Evolutionary conservation across 2,797 vertebrate species (phyloP).

Genomic region (Gymnoscopelus braueri): DNA sequence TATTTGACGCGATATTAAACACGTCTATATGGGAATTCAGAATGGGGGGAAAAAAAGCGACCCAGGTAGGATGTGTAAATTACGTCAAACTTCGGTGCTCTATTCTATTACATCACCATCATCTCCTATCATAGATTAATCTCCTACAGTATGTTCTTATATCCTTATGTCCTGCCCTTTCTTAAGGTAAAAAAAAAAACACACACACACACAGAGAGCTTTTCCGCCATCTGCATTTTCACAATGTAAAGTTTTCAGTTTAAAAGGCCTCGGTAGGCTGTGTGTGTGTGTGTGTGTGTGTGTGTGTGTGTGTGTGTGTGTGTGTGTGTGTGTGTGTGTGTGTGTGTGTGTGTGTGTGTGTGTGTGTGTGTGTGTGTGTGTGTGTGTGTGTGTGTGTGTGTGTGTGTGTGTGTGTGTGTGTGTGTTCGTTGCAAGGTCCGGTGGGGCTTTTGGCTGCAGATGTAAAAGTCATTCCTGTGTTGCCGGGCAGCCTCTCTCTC

Average conservation of each 20-base stretch:
- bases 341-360: conserved; percentile 11
- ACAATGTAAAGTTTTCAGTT: conserved; percentile 57
- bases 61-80: too few relatives aligned
- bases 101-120: too few relatives aligned
- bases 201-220: too few relatives aligned
- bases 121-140: too few relatives aligned
- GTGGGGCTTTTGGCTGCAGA: conserved; percentile 67
- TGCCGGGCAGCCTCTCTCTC: conserved; percentile 26
- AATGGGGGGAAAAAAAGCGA: too few relatives aligned
- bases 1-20: too few relatives aligned
- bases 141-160: conserved; percentile 43
- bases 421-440: conserved; percentile 34
- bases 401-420: conserved; percentile 34
- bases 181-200: conserved; percentile 8
- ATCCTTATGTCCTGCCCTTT: conserved; percentile 49
- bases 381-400: conserved; percentile 12
- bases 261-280: conserved; percentile 37
- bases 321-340: conserved; percentile 11
- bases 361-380: conserved; percentile 18
- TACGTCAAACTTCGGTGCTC: too few relatives aligned
- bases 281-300: too few relatives aligned
- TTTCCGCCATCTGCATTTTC: conserved; percentile 45
- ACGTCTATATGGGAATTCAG: too few relatives aligned
- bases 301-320: not conserved
- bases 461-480: conserved; percentile 72